Evolutionary conservation across 2,113 vertebrate genomes (phyloP).

Genomic region (Dolichallabes microphthalmus): DNA sequence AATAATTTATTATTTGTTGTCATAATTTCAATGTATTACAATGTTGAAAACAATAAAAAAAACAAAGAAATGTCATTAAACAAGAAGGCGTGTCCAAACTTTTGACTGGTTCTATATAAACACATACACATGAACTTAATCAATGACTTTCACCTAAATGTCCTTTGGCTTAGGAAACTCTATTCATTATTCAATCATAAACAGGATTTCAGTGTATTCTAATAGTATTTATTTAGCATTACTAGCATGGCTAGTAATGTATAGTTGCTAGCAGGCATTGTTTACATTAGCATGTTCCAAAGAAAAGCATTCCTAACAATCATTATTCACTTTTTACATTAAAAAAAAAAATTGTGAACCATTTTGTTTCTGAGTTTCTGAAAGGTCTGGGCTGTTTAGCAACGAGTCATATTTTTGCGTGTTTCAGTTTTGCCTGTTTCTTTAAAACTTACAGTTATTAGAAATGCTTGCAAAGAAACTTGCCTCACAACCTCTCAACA

Average conservation of each 20-base stretch:
- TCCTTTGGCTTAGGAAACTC: neutral
- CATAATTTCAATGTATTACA: too few relatives aligned
- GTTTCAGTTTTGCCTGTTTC: neutral
- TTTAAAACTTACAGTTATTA: slow-evolving; percentile 11
- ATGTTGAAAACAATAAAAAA: too few relatives aligned
- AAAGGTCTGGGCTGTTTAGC: neutral
- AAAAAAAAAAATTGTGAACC: too few relatives aligned
- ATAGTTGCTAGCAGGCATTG: neutral
- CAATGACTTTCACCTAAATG: neutral
- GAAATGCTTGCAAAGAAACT: neutral
- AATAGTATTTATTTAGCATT: neutral
- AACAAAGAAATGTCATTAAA: too few relatives aligned
- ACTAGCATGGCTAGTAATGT: neutral
- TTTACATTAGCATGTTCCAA: neutral
- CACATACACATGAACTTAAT: too few relatives aligned
- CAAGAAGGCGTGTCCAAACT: too few relatives aligned
- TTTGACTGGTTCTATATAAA: too few relatives aligned
- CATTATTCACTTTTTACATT: neutral
- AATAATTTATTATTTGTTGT: too few relatives aligned
- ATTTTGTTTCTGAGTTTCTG: neutral
- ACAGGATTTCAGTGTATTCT: neutral
- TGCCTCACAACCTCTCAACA: neutral
- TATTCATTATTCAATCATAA: neutral
- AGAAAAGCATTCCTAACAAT: neutral
- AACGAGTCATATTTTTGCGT: neutral